A percentile compares a stretch with the other conserved stretches of the same genome.
Conservation (phyloP, 2,797 vertebrate genomes). For the Peromyscus nudipes region DNA sequence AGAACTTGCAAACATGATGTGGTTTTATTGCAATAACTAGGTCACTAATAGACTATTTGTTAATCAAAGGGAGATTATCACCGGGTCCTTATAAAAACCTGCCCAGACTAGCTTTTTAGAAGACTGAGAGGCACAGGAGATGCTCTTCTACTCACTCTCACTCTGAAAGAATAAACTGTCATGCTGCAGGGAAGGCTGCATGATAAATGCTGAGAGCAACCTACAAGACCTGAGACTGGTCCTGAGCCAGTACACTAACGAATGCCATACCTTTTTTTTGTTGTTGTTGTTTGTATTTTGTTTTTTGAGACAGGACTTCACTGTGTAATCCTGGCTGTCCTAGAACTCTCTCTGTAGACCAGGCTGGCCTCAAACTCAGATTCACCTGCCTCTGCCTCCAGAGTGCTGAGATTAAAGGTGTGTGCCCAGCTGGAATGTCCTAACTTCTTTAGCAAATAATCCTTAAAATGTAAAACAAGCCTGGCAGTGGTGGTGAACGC, state of each 20-base stretch:
- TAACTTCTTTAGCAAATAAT: background rate
- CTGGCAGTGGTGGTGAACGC: too few relatives aligned
- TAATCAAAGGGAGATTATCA: background rate
- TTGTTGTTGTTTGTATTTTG: background rate
- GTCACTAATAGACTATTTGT: background rate
- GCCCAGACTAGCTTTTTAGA: background rate
- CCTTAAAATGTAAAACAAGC: background rate
- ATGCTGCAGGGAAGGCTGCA: background rate
- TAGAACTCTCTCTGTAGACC: background rate
- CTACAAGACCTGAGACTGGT: background rate
- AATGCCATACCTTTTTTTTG: background rate
- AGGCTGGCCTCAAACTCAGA: background rate
- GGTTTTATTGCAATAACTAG: background rate
- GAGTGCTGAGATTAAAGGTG: background rate
- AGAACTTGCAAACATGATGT: background rate
- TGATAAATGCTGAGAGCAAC: background rate
- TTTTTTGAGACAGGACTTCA: background rate
- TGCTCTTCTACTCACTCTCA: background rate
- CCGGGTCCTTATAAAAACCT: background rate
- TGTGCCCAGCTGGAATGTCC: background rate
- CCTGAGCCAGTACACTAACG: slow-evolving; percentile 15
- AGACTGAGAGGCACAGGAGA: background rate
- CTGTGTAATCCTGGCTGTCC: background rate
- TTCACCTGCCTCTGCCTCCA: background rate
- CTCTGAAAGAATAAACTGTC: background rate